phyloP scores from a whole-genome alignment of 2,888 invertebrate genomes.

The Coenonympha arcania region DNA sequence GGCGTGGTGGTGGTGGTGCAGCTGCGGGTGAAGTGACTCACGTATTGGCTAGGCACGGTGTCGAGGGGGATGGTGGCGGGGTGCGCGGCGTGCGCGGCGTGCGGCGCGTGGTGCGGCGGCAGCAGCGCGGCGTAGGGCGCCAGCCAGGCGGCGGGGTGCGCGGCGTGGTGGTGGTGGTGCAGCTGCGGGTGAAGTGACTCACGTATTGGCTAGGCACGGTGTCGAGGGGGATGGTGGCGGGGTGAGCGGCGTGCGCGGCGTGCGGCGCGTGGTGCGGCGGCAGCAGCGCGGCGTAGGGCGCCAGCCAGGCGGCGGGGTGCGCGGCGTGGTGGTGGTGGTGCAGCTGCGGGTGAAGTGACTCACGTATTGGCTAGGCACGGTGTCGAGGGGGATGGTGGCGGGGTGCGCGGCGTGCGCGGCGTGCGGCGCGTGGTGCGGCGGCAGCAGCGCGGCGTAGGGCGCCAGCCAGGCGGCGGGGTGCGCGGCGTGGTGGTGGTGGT shows the following conservation, averaged over 20 bases:
- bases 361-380: conserved; percentile 72
- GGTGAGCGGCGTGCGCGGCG: conserved; percentile 58
- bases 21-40: conserved; percentile 65
- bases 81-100: conserved; percentile 57
- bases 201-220: conserved; percentile 71
- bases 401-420: conserved; percentile 58
- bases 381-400: conserved; percentile 63
- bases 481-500: conserved; percentile 62
- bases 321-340: conserved; percentile 64
- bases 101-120: conserved; percentile 55
- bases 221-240: conserved; percentile 63
- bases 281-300: conserved; percentile 63
- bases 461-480: conserved; percentile 65
- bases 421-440: conserved; percentile 54
- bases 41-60: conserved; percentile 70
- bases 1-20: conserved; percentile 63
- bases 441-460: conserved; percentile 64
- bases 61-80: conserved; percentile 65
- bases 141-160: conserved; percentile 63
- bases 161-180: conserved; percentile 62
- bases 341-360: conserved; percentile 64
- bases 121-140: conserved; percentile 65
- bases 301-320: conserved; percentile 63
- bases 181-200: conserved; percentile 66
- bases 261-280: conserved; percentile 56